Base-by-base conservation (phyloP, 2,797 vertebrate species). In the Coendou prehensilis region DNA sequence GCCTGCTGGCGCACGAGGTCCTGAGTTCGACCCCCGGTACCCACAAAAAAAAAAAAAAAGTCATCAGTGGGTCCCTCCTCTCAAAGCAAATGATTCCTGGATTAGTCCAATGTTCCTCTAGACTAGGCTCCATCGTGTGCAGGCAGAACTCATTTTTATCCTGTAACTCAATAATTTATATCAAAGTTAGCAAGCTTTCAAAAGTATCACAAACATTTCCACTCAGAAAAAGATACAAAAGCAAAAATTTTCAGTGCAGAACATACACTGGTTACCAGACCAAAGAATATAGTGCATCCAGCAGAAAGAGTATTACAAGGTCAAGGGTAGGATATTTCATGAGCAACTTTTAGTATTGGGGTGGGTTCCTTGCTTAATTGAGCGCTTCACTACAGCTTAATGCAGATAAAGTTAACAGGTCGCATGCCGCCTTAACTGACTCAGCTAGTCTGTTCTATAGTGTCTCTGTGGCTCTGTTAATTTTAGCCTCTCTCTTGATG, bases 161-260 rank as follows among this genome's bases (percentile, higher is more conserved):
- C 50, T 86, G 20, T 26, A 45, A 50, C 50, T 37, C 73, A 67
- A 18, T 47, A 28, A 78, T 82, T 95, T 88, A 89, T 78, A 63
- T 41, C 20, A 59, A 95, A 81, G 54, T 59, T 90, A 78, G 54
- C 59, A 71, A 83, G 20, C n/a, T 84, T n/a, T 90, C 63, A 79
- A 9, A 63, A 93, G 41, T 86, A 93, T 61, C 73, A 67, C 67
- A 93, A 91, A 83, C 13, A 54, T 17, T 73, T 20, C 33, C 23
- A 64, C 67, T 96, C 50, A 83, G 41, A 71, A 80, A 92, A 95
- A 84, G 28, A 81, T 50, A 56, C 10, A 91, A 84, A 79, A 71
- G 14, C 73, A 85, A 86, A 95, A 88, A 3, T 71, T 28, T 45
- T 94, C 7, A 86, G n/a, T 81, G 54, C 9, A 64, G 71, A 22